phyloP scores from a whole-genome alignment of 2,888 invertebrate species.

The Beris morrisii region DNA sequence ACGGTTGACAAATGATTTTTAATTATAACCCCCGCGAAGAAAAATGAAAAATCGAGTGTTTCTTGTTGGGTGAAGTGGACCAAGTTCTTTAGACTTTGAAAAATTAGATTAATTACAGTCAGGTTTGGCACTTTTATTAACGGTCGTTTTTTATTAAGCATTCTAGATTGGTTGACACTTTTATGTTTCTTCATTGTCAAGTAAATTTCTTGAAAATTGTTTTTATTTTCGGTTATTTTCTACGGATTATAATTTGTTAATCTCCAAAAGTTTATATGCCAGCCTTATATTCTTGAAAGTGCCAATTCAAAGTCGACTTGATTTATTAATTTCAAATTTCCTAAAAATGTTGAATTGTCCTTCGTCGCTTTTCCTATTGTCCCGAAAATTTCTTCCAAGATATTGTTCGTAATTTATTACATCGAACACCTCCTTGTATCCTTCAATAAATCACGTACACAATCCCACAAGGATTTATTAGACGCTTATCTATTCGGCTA shows the following conservation, averaged over 20 bases:
- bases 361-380: background rate
- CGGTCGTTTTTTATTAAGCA: conserved; percentile 9
- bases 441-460: conserved; percentile 30
- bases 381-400: conserved; percentile 6
- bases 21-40: conserved; percentile 6
- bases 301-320: conserved; percentile 15
- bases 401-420: conserved; percentile 19
- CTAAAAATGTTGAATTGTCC: conserved; percentile 2
- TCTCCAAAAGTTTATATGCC: too few relatives aligned
- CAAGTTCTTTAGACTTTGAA: conserved; percentile 1
- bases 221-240: background rate
- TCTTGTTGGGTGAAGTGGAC: background rate
- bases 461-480: conserved; percentile 31
- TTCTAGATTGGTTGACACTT: background rate
- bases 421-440: conserved; percentile 16
- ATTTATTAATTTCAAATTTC: conserved; percentile 26
- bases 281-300: background rate
- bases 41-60: background rate
- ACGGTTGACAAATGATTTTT: conserved; percentile 15
- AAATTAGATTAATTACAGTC: conserved; percentile 28
- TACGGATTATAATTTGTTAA: background rate
- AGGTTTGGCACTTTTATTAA: conserved; percentile 30
- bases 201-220: background rate
- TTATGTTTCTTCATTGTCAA: conserved; percentile 2
- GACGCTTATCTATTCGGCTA: conserved; percentile 26